phyloP scores from a whole-genome alignment of 2,888 invertebrate species.

The Hemistola chrysoprasaria region DNA sequence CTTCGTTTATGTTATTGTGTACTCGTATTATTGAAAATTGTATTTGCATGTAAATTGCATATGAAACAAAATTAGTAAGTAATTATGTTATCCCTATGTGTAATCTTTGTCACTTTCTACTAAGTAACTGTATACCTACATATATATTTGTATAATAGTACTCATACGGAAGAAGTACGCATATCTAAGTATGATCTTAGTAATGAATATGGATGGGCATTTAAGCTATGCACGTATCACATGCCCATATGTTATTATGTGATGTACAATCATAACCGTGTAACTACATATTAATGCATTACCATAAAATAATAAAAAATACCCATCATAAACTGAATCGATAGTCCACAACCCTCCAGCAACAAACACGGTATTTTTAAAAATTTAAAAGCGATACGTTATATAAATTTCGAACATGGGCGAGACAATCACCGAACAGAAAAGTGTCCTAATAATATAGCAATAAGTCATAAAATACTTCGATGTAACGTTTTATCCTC shows the following conservation, averaged over 20 bases:
- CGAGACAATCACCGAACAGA: slow-evolving; percentile 54
- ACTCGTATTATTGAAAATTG: no score
- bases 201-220: no score
- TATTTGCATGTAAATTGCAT: no score
- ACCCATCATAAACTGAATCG: slow-evolving; percentile 68
- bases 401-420: slow-evolving; percentile 66
- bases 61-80: no score
- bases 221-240: neutral
- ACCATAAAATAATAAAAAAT: slow-evolving; percentile 73
- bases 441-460: slow-evolving; percentile 61
- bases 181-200: no score
- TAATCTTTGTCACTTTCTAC: no score
- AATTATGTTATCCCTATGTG: no score
- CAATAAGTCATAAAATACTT: slow-evolving; percentile 64
- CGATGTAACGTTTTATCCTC: slow-evolving; percentile 45
- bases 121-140: no score
- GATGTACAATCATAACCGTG: slow-evolving; percentile 29
- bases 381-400: slow-evolving; percentile 54
- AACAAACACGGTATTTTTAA: slow-evolving; percentile 57
- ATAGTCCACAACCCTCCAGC: slow-evolving; percentile 66
- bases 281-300: slow-evolving; percentile 64
- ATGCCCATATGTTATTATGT: slow-evolving; percentile 11
- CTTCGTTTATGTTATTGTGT: no score
- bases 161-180: no score
- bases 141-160: no score